phyloP scores from a whole-genome alignment of 2,113 vertebrate species.

The Orcinus orca region DNA sequence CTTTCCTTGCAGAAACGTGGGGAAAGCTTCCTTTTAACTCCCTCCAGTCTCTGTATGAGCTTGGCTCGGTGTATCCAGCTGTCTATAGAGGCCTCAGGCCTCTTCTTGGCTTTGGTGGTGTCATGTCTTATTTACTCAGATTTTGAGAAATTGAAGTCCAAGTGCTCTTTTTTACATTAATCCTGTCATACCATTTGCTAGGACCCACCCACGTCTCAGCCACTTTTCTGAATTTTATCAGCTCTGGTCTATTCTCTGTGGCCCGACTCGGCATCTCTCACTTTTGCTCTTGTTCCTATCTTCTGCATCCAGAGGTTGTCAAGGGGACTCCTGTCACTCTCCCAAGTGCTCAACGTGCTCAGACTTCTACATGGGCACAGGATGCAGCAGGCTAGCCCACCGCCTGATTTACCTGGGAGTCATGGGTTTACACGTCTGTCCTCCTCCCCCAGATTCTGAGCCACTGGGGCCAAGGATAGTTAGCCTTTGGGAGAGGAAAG shows the following conservation, averaged over 20 bases:
- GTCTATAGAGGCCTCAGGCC: rapidly evolving
- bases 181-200: background rate
- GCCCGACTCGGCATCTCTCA: background rate
- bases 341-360: background rate
- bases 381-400: rapidly evolving
- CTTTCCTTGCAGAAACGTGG: background rate
- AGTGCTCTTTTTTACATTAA: background rate
- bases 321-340: background rate
- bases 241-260: background rate
- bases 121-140: background rate
- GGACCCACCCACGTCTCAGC: background rate
- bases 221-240: background rate
- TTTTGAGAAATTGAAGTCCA: background rate
- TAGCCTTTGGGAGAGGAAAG: background rate
- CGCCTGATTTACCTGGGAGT: rapidly evolving
- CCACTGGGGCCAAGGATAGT: background rate
- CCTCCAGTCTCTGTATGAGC: background rate
- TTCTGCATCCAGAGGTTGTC: too few relatives aligned
- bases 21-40: background rate
- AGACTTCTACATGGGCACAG: rapidly evolving
- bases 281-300: background rate
- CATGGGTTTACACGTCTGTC: rapidly evolving
- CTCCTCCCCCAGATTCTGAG: background rate
- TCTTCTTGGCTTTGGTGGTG: background rate
- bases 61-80: background rate